A percentile compares a stretch with the other conserved stretches of the same genome.
Evolutionary conservation across 2,888 invertebrate genomes (phyloP).

Genomic region (Hemaris fuciformis): DNA sequence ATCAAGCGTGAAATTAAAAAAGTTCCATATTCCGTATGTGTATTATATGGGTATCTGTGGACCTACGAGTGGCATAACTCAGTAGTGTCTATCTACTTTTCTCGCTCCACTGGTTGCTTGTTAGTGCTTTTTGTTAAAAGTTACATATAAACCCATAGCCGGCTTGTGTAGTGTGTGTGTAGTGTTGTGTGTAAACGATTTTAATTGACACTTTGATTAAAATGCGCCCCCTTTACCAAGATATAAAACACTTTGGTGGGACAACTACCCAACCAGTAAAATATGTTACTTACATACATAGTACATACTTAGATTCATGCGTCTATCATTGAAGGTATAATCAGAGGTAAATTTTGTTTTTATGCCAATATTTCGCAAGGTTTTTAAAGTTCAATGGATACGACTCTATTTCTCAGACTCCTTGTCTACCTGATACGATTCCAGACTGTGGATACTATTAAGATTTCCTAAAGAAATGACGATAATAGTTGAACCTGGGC

Average conservation of each 20-base stretch:
- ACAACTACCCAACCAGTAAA: too few relatives aligned
- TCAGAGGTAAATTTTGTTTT: too few relatives aligned
- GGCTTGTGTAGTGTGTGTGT: not conserved
- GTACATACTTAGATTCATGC: too few relatives aligned
- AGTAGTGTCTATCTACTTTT: constrained; percentile 34
- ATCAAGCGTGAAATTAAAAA: constrained; percentile 78
- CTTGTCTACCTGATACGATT: too few relatives aligned
- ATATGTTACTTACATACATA: too few relatives aligned
- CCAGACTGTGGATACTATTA: too few relatives aligned
- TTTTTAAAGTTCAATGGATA: too few relatives aligned
- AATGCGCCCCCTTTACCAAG: not conserved
- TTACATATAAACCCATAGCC: not conserved
- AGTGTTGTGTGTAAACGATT: not conserved
- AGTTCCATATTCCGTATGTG: constrained; percentile 57
- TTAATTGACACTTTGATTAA: not conserved
- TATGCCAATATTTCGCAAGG: too few relatives aligned
- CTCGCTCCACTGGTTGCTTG: constrained; percentile 35
- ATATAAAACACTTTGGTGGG: not conserved
- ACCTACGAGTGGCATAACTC: constrained; percentile 36
- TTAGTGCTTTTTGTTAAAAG: constrained; percentile 34
- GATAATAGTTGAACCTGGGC: too few relatives aligned
- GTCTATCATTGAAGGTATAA: too few relatives aligned
- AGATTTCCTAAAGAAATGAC: too few relatives aligned
- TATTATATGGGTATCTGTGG: constrained; percentile 37
- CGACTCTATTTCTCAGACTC: too few relatives aligned